phyloP scores from a whole-genome alignment of 1,140 invertebrate species.

The Drosophila trapezifrons region DNA sequence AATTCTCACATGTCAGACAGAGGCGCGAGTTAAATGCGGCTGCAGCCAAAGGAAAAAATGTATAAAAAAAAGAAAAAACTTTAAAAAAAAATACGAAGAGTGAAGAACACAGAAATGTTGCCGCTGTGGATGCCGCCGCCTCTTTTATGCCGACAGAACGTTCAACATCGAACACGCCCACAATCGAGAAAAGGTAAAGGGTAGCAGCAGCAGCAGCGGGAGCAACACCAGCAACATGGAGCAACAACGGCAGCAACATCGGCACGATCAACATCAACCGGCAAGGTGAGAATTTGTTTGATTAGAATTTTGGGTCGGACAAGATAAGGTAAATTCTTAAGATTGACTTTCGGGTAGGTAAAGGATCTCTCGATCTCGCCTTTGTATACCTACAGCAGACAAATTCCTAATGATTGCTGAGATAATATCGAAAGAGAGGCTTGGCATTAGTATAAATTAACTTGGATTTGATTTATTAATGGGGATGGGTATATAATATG shows the following conservation, averaged over 20 bases:
- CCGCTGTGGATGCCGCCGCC: constrained; percentile 53
- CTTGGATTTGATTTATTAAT: constrained; percentile 15
- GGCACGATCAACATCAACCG: constrained; percentile 14
- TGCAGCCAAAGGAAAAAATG: constrained; percentile 46
- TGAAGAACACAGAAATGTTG: constrained; percentile 72
- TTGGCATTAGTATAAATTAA: constrained; percentile 46
- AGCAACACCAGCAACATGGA: constrained; percentile 25
- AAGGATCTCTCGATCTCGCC: constrained; percentile 2
- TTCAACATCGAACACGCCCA: constrained; percentile 77
- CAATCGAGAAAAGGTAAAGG: constrained; percentile 51
- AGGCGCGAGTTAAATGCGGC: constrained; percentile 63
- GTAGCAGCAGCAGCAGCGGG: constrained; percentile 44
- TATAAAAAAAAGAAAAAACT: constrained; percentile 28
- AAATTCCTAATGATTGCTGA: constrained; percentile 29
- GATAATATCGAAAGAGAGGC: constrained; percentile 23
- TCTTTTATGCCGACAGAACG: constrained; percentile 75
- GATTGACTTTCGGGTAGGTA: constrained; percentile 33
- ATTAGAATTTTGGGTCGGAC: constrained; percentile 67
- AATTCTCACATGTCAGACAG: constrained; percentile 73
- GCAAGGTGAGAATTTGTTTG: constrained; percentile 81
- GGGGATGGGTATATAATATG: neutral
- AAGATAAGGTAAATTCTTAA: constrained; percentile 36
- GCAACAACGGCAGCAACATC: constrained; percentile 19
- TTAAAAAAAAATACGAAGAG: constrained; percentile 34
- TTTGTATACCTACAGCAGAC: constrained; percentile 35